A percentile compares a stretch with the other conserved stretches of the same genome.
These are phyloP conservation scores for Heterodera schachtii DNA, from an alignment of 1,140 invertebrate species.

Conservation along the genomic window DNA sequence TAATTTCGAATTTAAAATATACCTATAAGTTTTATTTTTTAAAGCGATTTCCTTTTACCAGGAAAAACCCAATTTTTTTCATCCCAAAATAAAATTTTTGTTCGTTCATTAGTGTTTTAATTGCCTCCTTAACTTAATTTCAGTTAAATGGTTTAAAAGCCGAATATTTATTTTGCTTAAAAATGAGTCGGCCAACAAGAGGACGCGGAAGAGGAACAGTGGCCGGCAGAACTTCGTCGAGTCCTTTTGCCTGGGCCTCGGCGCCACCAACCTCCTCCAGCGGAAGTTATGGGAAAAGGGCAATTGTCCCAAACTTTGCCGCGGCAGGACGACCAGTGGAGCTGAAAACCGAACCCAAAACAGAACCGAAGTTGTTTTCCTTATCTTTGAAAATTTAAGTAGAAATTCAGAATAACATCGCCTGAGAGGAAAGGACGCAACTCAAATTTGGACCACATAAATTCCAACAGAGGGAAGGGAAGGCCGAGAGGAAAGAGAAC, in stretches of 20 bases:
- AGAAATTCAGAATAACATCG: slow-evolving; percentile 3
- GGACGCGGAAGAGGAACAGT: slow-evolving; percentile 10
- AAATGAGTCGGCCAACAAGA: background rate
- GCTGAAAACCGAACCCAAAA: slow-evolving; percentile 15
- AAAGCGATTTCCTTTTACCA: too few relatives aligned
- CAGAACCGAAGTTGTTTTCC: slow-evolving; percentile 18
- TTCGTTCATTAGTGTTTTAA: too few relatives aligned
- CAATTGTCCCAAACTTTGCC: slow-evolving; percentile 18
- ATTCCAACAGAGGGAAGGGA: background rate
- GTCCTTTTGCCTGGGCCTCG: background rate
- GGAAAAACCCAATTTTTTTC: too few relatives aligned
- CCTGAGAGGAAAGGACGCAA: background rate
- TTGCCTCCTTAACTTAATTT: too few relatives aligned
- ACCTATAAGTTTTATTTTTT: too few relatives aligned
- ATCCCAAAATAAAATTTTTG: too few relatives aligned
- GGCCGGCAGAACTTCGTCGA: background rate
- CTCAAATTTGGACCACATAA: background rate
- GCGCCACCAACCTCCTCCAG: background rate
- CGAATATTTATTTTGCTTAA: background rate
- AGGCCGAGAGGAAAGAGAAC: slow-evolving; percentile 11
- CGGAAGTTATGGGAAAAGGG: background rate
- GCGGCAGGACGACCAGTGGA: slow-evolving; percentile 22
- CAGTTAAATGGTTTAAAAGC: too few relatives aligned
- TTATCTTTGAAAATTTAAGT: background rate
- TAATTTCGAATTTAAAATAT: too few relatives aligned